These are phyloP conservation scores for Chromis chromis DNA, from an alignment of 2,797 vertebrate genomes.

Conservation along the genomic window DNA sequence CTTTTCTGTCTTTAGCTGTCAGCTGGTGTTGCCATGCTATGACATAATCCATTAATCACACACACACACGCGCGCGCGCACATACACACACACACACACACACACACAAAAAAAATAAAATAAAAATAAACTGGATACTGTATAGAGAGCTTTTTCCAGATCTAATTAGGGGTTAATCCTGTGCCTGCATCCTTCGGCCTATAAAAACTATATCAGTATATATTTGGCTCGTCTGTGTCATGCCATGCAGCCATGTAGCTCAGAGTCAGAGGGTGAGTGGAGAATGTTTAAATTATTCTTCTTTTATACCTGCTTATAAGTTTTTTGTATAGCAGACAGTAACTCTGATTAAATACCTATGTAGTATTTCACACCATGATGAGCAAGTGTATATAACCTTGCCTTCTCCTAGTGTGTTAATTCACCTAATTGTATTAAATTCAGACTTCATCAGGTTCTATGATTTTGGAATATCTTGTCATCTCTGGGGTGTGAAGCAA, in stretches of 20 bases:
- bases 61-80: background rate
- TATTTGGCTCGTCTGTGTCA: background rate
- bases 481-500: background rate
- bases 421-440: conserved; percentile 6
- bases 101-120: no score
- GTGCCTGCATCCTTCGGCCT: background rate
- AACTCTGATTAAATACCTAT: conserved; percentile 13
- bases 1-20: conserved; percentile 32
- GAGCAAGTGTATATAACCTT: background rate
- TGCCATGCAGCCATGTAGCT: background rate
- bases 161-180: conserved; percentile 26
- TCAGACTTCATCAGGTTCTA: background rate
- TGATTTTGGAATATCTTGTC: background rate
- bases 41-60: conserved; percentile 45
- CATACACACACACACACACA: background rate
- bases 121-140: background rate
- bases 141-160: conserved; percentile 7
- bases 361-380: background rate
- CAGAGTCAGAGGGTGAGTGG: background rate
- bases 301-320: background rate
- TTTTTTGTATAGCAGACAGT: conserved; percentile 19
- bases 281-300: background rate
- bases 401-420: background rate
- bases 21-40: conserved; percentile 43
- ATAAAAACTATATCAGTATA: conserved; percentile 15